Percentiles rank a stretch among this genome's conserved stretches.
phyloP scores from a whole-genome alignment of 1,140 invertebrate species.

The Physella acuta region DNA sequence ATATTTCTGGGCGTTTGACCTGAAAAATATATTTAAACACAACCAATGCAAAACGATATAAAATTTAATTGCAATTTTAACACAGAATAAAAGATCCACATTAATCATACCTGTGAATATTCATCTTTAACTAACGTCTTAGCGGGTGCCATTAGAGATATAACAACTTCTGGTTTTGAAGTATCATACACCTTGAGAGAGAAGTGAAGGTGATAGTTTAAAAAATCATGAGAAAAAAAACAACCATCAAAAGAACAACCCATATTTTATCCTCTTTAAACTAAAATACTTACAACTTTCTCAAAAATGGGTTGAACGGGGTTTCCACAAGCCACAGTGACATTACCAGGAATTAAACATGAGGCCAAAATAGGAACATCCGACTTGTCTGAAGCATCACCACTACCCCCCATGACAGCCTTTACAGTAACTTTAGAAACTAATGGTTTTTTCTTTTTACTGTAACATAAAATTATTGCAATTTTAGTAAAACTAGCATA shows the following conservation, averaged over 20 bases:
- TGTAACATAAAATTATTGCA: too few species aligned
- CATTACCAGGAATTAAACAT: not conserved
- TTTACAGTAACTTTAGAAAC: constrained; percentile 5
- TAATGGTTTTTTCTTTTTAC: constrained; percentile 15
- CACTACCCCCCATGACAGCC: not conserved
- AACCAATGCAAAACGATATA: too few species aligned
- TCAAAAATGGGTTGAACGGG: constrained; percentile 18
- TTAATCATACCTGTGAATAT: constrained; percentile 23
- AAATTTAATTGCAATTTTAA: not conserved
- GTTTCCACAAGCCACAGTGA: constrained; percentile 14
- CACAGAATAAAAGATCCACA: too few species aligned
- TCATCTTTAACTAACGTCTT: constrained; percentile 9
- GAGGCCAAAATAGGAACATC: constrained; percentile 4
- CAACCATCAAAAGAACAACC: too few species aligned
- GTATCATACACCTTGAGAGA: constrained; percentile 15
- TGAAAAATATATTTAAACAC: not conserved
- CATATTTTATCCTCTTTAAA: too few species aligned
- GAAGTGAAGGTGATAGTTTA: too few species aligned
- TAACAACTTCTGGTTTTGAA: constrained; percentile 10
- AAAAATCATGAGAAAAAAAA: too few species aligned
- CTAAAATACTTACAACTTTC: constrained; percentile 12
- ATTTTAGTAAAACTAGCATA: too few species aligned
- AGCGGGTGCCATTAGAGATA: not conserved
- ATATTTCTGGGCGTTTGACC: constrained; percentile 21
- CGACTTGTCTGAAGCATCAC: not conserved